Conservation (phyloP, 2,113 vertebrate genomes). For the Pseudonaja textilis region DNA sequence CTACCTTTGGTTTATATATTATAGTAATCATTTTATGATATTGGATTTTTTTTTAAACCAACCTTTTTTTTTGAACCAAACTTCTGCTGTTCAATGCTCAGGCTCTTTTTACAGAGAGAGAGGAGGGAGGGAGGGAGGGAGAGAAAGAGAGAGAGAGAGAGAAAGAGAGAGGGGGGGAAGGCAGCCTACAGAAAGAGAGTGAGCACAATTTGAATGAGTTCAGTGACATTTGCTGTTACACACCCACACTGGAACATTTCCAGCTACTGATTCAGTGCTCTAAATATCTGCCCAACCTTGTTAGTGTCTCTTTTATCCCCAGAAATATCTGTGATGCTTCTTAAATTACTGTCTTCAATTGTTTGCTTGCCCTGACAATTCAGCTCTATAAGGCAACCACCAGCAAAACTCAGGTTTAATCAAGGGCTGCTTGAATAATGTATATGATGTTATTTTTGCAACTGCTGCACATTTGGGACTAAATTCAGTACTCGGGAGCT, state of each 20-base stretch:
- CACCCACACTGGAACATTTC: conserved; percentile 23
- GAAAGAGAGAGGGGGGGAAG: background rate
- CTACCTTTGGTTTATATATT: background rate
- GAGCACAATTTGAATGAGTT: conserved; percentile 19
- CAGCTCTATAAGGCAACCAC: conserved; percentile 18
- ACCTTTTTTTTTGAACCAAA: background rate
- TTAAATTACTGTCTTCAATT: conserved; percentile 43
- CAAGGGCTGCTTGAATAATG: conserved; percentile 58
- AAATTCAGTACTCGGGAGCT: conserved; percentile 47
- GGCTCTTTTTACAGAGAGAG: background rate
- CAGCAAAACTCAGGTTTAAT: conserved; percentile 52
- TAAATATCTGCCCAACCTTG: conserved; percentile 54
- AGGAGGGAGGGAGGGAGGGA: background rate
- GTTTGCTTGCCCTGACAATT: conserved; percentile 35
- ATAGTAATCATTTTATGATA: background rate
- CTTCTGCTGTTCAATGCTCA: background rate
- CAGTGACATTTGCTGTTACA: conserved; percentile 21
- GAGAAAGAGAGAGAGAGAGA: background rate
- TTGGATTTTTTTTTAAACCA: background rate
- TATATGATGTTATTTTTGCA: conserved; percentile 58
- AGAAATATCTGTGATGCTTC: conserved; percentile 37
- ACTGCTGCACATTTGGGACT: conserved; percentile 43
- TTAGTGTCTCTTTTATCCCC: conserved; percentile 46
- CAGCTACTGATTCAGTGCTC: conserved; percentile 45
- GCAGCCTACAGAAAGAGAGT: background rate